Base-by-base conservation (phyloP, 2,797 vertebrate genomes). In the Tragelaphus oryx region DNA sequence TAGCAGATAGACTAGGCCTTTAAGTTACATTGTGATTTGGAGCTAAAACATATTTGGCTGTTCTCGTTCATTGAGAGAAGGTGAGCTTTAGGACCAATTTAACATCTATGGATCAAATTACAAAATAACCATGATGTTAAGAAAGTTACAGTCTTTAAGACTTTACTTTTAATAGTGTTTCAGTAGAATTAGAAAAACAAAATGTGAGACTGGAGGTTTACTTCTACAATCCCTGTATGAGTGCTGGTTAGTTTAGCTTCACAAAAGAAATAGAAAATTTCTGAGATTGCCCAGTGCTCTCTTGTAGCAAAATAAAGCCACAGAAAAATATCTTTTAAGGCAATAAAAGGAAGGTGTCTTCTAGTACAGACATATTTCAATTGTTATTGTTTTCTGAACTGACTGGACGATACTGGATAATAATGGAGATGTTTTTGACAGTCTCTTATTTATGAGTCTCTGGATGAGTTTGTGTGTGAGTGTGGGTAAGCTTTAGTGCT, bases 311-410 rank as follows among this genome's bases (percentile, higher is more conserved):
- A 96, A 91, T 59, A 95, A 97, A 97, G 50, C 80, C 50, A 22
- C 55, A 93, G 93, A 96, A 91, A 95, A 97, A 95, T 95, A 79
- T 89, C 89, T 95, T 76, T 95, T 74, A 93, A 94, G 78, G 89
- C 93, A 96, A 95, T 96, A 95, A 96, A 97, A 95, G 46, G 48
- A 97, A 93, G 57, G 74, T 90, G n/a, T 94, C 91, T 90, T 89
- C 95, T 57, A 91, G 76, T 79, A 26, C 71, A 89, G 76, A 93
- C 86, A 96, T 94, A 96, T 96, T 96, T 97, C 95, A 96, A 26
- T 74, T 91, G 68, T 95, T 91, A 95, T 80, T 97, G 94, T 95
- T 93, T 95, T 93, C 85, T 91, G 91, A 97, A 87, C 80, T 22
- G 33, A 95, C 91, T 94, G 50, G 93, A 74, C 55, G 55, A n/a